These are phyloP conservation scores for Sorex araneus DNA, from an alignment of 2,113 vertebrate species.

Conservation along the genomic window DNA sequence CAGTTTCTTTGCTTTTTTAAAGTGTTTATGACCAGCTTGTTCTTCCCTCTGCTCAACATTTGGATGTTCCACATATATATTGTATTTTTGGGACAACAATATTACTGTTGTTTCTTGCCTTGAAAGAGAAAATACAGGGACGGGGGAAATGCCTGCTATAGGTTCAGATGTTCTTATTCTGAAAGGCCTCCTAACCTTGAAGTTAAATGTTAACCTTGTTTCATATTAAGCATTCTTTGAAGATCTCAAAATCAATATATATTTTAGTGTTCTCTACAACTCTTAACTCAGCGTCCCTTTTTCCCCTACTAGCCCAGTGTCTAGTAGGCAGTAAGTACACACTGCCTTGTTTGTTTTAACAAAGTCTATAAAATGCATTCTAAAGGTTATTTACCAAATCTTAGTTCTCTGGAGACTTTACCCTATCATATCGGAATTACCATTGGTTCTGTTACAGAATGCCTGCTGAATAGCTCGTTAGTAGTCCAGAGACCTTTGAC, in stretches of 20 bases:
- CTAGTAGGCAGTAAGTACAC: not conserved
- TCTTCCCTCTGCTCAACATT: not conserved
- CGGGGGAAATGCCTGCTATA: not conserved
- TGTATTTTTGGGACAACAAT: conserved; percentile 14
- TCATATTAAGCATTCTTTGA: conserved; percentile 19
- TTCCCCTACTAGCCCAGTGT: rapidly evolving
- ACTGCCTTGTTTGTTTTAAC: conserved; percentile 20
- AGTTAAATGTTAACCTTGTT: conserved; percentile 59
- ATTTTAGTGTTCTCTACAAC: not conserved
- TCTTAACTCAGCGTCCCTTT: not conserved
- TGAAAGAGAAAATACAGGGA: not conserved
- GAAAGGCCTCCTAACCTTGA: conserved; percentile 8
- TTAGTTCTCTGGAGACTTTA: conserved; percentile 24
- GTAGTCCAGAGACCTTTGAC: not conserved
- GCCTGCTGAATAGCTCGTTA: not conserved
- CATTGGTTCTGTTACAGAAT: not conserved
- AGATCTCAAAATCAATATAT: conserved; percentile 7
- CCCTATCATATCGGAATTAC: not conserved
- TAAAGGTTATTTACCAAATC: not conserved
- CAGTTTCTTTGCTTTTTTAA: not conserved
- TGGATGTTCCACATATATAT: not conserved
- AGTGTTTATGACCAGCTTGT: not conserved
- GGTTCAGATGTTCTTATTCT: conserved; percentile 20
- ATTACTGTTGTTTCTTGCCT: conserved; percentile 39
- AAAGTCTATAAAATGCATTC: conserved; percentile 7